Conservation (phyloP, 1,140 invertebrate genomes). For the Branchinecta lindahli region DNA sequence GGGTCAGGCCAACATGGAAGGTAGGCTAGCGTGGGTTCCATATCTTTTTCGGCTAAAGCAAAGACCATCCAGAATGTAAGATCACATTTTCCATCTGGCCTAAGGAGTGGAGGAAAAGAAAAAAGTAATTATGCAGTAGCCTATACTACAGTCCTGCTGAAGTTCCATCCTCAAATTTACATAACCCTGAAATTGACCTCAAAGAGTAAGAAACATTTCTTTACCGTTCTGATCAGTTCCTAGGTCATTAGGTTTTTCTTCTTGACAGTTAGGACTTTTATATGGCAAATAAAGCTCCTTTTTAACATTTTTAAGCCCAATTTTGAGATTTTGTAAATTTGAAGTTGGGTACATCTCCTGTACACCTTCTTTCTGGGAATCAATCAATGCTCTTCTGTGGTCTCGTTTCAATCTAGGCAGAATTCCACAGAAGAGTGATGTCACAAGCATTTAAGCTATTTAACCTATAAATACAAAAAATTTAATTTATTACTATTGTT, state of each 20-base stretch:
- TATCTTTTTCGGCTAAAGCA: not conserved
- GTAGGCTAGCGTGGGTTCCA: not conserved
- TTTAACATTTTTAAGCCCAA: not conserved
- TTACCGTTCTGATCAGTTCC: not conserved
- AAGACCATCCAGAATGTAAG: not conserved
- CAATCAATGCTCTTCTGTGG: conserved; percentile 1
- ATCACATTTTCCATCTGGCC: not conserved
- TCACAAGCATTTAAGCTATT: too few species aligned
- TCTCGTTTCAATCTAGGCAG: too few species aligned
- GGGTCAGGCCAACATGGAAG: conserved; percentile 4
- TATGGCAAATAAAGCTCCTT: too few species aligned
- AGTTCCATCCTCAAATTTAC: conserved; percentile 3
- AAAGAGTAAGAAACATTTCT: conserved; percentile 2
- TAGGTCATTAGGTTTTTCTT: not conserved
- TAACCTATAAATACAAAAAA: too few species aligned
- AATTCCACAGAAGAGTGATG: too few species aligned
- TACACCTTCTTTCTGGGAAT: not conserved
- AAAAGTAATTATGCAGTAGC: too few species aligned
- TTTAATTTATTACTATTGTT: too few species aligned
- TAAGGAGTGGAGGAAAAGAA: not conserved
- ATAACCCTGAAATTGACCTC: conserved; percentile 5
- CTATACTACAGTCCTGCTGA: too few species aligned
- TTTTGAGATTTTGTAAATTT: not conserved
- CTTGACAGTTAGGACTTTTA: not conserved
- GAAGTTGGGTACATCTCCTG: not conserved